Percentiles rank a stretch among this genome's conserved stretches.
These are phyloP conservation scores for Lucilia cuprina DNA, from an alignment of 1,140 invertebrate genomes.

Conservation along the genomic window DNA sequence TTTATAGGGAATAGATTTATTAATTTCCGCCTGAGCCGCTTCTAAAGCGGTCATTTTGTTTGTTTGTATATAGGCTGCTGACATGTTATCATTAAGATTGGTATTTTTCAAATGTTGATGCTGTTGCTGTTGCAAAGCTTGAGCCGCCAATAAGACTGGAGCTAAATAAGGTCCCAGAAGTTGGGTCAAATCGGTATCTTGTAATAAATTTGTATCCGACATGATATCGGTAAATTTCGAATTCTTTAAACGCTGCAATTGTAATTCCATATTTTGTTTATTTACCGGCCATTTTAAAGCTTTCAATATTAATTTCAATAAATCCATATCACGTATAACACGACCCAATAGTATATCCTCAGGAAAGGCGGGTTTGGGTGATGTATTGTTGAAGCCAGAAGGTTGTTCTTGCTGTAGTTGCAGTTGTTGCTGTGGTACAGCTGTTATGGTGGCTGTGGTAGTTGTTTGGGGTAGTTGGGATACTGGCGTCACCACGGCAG, in stretches of 20 bases:
- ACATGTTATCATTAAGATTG: background rate
- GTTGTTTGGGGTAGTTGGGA: background rate
- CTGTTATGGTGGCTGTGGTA: background rate
- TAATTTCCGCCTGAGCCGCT: slow-evolving; percentile 43
- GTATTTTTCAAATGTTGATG: background rate
- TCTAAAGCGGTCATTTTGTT: background rate
- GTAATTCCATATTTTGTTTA: slow-evolving; percentile 48
- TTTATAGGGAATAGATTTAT: slow-evolving; percentile 55
- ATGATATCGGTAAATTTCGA: slow-evolving; percentile 57
- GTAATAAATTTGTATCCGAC: slow-evolving; percentile 56
- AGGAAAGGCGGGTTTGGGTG: slow-evolving; percentile 41
- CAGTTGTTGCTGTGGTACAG: background rate
- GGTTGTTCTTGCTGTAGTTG: background rate
- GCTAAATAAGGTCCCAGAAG: slow-evolving; percentile 54
- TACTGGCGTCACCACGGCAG: slow-evolving; percentile 27
- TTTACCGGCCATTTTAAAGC: slow-evolving; percentile 58
- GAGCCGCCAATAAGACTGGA: slow-evolving; percentile 46
- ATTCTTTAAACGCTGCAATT: slow-evolving; percentile 54
- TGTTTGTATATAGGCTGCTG: background rate
- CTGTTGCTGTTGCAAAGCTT: slow-evolving; percentile 40
- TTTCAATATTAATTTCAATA: slow-evolving; percentile 58
- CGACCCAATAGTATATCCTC: slow-evolving; percentile 54
- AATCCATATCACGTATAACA: slow-evolving; percentile 56
- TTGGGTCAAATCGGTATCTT: slow-evolving; percentile 59
- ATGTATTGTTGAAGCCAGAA: background rate